Base-by-base conservation (phyloP, 1,140 invertebrate species). In the Asbolus verrucosus region DNA sequence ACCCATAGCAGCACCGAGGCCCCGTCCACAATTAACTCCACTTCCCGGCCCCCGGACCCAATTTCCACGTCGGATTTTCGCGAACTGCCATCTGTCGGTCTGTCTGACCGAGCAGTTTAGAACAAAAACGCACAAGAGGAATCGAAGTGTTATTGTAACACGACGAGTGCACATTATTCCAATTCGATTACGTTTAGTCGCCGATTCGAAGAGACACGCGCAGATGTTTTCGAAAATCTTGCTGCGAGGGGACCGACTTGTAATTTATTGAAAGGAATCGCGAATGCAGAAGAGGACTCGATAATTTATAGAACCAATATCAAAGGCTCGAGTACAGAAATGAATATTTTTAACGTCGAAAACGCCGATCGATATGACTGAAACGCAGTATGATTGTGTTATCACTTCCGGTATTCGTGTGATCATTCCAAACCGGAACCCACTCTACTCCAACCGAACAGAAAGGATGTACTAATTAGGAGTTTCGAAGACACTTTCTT, bases 221-320 rank as follows among this genome's bases (percentile, higher is more conserved):
- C 71, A 72, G 71, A 72, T 72, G 71, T 69, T 72, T 43, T 50
- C 33, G 33, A 36, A 36, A 36, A 36, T 50, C 54, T 39, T 54
- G 59, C 61, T 38, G 38, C n/a, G n/a, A n/a, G 18, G 38, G 69
- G 54, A 69, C 54, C 60, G 50, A 69, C 62, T 72, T 69, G 41
- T 65, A 69, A 72, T 69, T 72, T 65, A 67, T 68, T 69, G 43
- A 72, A 67, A 67, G 71, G 71, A 69, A 65, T 72, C 71, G 69
- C 67, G 65, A 65, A 61, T 60, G 61, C 46, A 14, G 27, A 54
- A 8, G 11, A 27, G 33, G 19, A n/a, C n/a, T n/a, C n/a, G n/a
- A n/a, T 24, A 54, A 54, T 54, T 54, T 54, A 46, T 46, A n/a
- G 16, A 18, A 18, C 15, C 19, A 46, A 46, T 27, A 31, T 24